These are phyloP conservation scores for Muscina levida DNA, from an alignment of 2,888 invertebrate genomes.

Conservation along the genomic window DNA sequence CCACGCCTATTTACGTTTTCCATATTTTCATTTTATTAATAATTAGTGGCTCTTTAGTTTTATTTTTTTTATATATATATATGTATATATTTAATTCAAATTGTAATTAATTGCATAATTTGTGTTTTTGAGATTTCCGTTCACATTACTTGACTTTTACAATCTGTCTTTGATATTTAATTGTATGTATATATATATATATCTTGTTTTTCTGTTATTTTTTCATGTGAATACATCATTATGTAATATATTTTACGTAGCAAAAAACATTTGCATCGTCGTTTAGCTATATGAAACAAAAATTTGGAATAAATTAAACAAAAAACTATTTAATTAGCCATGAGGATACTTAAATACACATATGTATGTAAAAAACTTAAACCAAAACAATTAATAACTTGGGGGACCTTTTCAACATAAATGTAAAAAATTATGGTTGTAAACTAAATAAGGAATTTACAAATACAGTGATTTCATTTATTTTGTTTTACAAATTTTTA, in stretches of 20 bases:
- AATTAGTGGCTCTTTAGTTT: conserved; percentile 60
- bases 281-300: too few species aligned
- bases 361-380: background rate
- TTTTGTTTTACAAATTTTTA: background rate
- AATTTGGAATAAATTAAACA: background rate
- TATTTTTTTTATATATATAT: conserved; percentile 36
- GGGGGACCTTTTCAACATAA: conserved; percentile 4
- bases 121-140: conserved; percentile 37
- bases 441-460: too few species aligned
- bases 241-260: background rate
- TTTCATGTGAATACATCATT: conserved; percentile 9
- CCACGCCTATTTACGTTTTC: conserved; percentile 40
- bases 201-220: background rate
- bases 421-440: too few species aligned
- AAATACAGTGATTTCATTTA: conserved; percentile 40
- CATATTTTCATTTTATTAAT: conserved; percentile 51
- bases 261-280: too few species aligned
- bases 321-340: background rate
- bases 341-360: background rate
- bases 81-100: conserved; percentile 51
- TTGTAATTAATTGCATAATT: conserved; percentile 59
- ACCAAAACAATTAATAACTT: too few species aligned
- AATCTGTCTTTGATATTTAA: conserved; percentile 44
- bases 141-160: conserved; percentile 50
- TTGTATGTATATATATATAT: background rate